phyloP scores from a whole-genome alignment of 2,113 vertebrate species.

The Sminthopsis crassicaudata region DNA sequence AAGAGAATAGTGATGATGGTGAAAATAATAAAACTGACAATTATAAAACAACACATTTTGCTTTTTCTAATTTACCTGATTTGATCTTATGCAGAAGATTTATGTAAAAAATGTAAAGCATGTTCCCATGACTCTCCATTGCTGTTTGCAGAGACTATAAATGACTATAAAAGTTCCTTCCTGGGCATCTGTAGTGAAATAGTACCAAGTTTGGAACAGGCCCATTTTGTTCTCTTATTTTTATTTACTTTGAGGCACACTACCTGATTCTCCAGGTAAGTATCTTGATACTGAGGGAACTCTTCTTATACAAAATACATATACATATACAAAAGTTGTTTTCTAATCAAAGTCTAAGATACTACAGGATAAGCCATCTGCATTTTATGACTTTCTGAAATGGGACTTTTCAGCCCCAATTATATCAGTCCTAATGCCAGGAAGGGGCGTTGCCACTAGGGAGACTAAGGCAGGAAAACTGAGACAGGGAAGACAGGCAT shows the following conservation, averaged over 20 bases:
- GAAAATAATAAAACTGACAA: neutral
- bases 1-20: neutral
- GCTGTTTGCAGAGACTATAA: neutral
- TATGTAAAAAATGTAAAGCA: neutral
- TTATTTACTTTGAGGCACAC: neutral
- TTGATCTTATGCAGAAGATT: neutral
- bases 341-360: neutral
- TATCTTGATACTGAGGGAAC: neutral
- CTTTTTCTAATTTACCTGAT: neutral
- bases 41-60: neutral
- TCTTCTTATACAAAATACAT: too few species aligned
- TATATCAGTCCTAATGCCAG: too few species aligned
- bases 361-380: too few species aligned
- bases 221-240: neutral
- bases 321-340: neutral
- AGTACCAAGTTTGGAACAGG: neutral
- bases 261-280: neutral
- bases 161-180: neutral
- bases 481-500: too few species aligned
- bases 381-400: too few species aligned
- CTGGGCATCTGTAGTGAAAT: rapidly evolving
- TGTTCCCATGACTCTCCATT: neutral
- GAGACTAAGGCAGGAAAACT: too few species aligned
- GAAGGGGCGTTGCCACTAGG: too few species aligned
- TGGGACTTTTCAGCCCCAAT: too few species aligned